phyloP scores from a whole-genome alignment of 2,113 vertebrate genomes.

The Cavia aperea region DNA sequence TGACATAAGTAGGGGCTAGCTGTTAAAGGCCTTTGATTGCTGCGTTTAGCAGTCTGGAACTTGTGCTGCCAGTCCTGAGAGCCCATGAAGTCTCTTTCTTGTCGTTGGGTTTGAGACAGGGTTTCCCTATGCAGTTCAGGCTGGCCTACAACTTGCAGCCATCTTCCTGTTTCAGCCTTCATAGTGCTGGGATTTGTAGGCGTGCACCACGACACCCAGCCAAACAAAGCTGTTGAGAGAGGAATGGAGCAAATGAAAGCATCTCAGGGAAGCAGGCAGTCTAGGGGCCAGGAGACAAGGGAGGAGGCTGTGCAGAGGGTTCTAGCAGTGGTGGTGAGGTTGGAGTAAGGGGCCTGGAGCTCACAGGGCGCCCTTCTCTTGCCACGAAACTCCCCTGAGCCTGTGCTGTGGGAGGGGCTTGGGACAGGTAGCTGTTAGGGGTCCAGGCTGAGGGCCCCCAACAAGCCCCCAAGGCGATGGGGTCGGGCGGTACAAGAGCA shows the following conservation, averaged over 20 bases:
- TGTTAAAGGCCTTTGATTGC: not conserved
- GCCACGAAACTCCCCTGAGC: not conserved
- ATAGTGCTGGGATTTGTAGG: not conserved
- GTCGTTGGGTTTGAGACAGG: not conserved
- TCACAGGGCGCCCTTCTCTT: not conserved
- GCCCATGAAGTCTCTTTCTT: not conserved
- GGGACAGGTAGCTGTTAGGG: not conserved
- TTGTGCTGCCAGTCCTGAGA: not conserved
- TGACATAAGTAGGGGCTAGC: not conserved
- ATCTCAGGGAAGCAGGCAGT: not conserved
- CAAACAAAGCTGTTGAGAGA: not conserved
- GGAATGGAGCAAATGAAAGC: not conserved
- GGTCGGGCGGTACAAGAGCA: no score
- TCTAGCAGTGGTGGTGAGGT: not conserved
- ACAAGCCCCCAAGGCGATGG: no score
- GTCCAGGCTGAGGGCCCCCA: not conserved
- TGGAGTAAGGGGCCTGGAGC: accelerated
- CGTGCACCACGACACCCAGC: not conserved
- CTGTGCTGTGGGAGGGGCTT: not conserved
- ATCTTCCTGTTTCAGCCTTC: no score
- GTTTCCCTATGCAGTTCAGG: not conserved
- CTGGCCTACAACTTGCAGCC: no score
- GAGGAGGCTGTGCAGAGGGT: not conserved
- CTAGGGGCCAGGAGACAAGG: not conserved
- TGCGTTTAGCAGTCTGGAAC: not conserved